phyloP scores from a whole-genome alignment of 2,797 vertebrate species.

The Clarias fuscus region DNA sequence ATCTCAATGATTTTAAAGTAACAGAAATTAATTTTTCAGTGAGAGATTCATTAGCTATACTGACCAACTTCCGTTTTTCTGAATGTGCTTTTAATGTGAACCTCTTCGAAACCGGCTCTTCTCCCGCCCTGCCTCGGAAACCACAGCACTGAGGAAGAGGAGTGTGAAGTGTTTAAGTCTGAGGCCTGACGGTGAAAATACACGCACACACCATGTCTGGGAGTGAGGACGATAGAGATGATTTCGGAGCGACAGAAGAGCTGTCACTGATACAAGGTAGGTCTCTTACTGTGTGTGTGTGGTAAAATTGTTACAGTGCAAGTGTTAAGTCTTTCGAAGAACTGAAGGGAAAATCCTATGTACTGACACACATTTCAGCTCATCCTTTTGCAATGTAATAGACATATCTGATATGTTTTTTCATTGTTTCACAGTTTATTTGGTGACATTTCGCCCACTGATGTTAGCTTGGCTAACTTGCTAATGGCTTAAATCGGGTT shows the following conservation, averaged over 20 bases:
- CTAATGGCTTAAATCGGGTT: neutral
- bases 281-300: conserved; percentile 21
- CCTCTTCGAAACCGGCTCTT: conserved; percentile 54
- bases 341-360: neutral
- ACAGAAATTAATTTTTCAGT: neutral
- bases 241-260: conserved; percentile 72
- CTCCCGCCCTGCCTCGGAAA: conserved; percentile 58
- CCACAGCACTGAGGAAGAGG: conserved; percentile 59
- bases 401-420: too few species aligned
- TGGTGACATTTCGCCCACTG: neutral
- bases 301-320: neutral
- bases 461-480: neutral
- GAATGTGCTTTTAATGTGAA: conserved; percentile 60
- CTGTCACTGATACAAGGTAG: conserved; percentile 76
- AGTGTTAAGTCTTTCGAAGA: neutral
- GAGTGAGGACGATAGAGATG: conserved; percentile 78
- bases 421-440: neutral
- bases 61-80: conserved; percentile 70
- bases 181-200: conserved; percentile 38
- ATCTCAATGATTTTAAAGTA: neutral
- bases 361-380: neutral
- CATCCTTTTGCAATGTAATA: too few species aligned
- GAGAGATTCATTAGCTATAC: neutral
- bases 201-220: conserved; percentile 72
- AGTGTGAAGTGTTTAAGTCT: conserved; percentile 45